These are phyloP conservation scores for Epinephelus coioides DNA, from an alignment of 2,797 vertebrate genomes.

Conservation along the genomic window DNA sequence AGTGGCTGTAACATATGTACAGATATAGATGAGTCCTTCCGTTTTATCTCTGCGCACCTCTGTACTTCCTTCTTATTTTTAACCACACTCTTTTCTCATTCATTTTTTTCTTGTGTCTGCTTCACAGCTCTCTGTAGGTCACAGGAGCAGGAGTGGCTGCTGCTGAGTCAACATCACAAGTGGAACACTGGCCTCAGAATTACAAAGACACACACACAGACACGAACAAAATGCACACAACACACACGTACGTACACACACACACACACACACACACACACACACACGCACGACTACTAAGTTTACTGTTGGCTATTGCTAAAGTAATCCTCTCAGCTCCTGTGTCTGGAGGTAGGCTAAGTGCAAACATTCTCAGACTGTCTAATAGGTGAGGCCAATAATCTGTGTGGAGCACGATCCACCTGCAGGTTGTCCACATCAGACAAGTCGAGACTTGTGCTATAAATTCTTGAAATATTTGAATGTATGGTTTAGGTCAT, in stretches of 20 bases:
- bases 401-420: slow-evolving; percentile 37
- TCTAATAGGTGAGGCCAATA: slow-evolving; percentile 50
- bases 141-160: slow-evolving; percentile 68
- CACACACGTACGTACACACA: slow-evolving; percentile 27
- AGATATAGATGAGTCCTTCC: slow-evolving; percentile 13
- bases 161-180: slow-evolving; percentile 81
- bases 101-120: slow-evolving; percentile 33
- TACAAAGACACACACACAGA: slow-evolving; percentile 34
- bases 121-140: slow-evolving; percentile 66
- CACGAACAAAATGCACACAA: slow-evolving; percentile 2
- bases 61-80: slow-evolving; percentile 34
- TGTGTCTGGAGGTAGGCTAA: slow-evolving; percentile 58
- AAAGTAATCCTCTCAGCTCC: slow-evolving; percentile 59
- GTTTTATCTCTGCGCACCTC: slow-evolving; percentile 38
- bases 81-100: slow-evolving; percentile 39
- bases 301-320: slow-evolving; percentile 41
- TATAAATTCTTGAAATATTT: slow-evolving; percentile 25
- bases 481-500: slow-evolving; percentile 7
- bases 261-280: slow-evolving; percentile 24
- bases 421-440: slow-evolving; percentile 23
- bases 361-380: slow-evolving; percentile 61
- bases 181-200: slow-evolving; percentile 65
- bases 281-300: slow-evolving; percentile 29
- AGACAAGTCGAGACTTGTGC: slow-evolving; percentile 22
- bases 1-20: not conserved